Evolutionary conservation across 1,140 invertebrate genomes (phyloP), one percentile per base, ranked within the genome.

Genomic region (Drosophila mauritiana): DNA sequence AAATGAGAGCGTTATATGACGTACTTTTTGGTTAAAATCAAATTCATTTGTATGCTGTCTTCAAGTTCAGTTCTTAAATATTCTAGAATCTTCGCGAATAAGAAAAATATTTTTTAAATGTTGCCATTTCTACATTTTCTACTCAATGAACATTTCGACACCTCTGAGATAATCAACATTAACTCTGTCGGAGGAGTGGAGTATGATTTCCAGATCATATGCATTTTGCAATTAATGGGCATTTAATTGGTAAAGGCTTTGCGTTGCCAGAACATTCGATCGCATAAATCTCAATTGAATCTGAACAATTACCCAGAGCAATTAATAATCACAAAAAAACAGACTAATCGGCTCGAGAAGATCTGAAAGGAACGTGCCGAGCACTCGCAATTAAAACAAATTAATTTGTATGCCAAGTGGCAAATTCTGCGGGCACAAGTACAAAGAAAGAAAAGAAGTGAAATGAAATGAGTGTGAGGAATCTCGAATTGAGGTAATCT

Each of bases 281-380:
- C 62, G 39, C 69, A 82, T 86, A 85, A 85, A 85, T 85, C 68
- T 78, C 78, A 51, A 86, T 85, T 85, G 82, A 86, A 85, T 85
- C 82, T 85, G 78, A 81, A 81, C 82, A 86, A 86, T 86, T 85
- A 86, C 70, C 78, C 74, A 58, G n/a, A 39, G 59, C 81, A 86
- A 85, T 85, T 86, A 86, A 81, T 86, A 78, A 86, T 86, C 63
- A 65, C 73, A 70, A 52, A 59, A 73, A 74, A 74, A 67, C 53
- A 43, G 51, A 5, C 74, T 85, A 78, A 85, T 85, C 82, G 61
- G 31, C 22, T 49, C 39, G 45, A 25, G 52, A 45, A 74, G 78
- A 85, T 85, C 81, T 78, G 22, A 52, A 51, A 54, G 62, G 58
- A 68, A 86, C 82, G 81, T 85, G 81, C 78, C 61, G 37, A 20